These are phyloP conservation scores for Strix aluco DNA, from an alignment of 2,113 vertebrate species.

Conservation along the genomic window DNA sequence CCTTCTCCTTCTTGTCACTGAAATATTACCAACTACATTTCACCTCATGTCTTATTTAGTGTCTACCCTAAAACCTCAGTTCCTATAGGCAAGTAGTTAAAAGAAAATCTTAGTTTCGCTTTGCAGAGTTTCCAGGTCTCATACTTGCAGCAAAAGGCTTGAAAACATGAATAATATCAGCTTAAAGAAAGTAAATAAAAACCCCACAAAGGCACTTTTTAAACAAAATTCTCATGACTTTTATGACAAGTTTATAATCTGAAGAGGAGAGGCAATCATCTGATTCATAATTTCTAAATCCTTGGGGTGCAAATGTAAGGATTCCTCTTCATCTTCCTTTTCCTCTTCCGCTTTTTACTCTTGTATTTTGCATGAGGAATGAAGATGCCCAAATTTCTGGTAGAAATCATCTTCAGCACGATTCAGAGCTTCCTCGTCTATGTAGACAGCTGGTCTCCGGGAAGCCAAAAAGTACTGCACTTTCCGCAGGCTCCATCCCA, in stretches of 20 bases:
- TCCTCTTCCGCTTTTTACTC: background rate
- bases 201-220: background rate
- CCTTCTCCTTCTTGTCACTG: background rate
- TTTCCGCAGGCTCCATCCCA: conserved; percentile 89
- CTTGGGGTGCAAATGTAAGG: background rate
- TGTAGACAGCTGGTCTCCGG: conserved; percentile 88
- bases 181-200: background rate
- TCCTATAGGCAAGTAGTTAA: background rate
- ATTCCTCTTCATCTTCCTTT: background rate
- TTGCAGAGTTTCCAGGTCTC: background rate
- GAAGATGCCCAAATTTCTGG: conserved; percentile 87
- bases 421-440: conserved; percentile 90
- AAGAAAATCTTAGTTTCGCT: background rate
- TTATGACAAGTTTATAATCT: background rate
- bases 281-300: background rate
- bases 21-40: background rate
- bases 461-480: conserved; percentile 89
- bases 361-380: conserved; percentile 59
- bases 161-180: background rate
- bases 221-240: background rate
- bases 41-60: background rate
- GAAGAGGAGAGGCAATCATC: background rate
- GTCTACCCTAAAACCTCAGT: background rate
- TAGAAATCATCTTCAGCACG: conserved; percentile 86
- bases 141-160: background rate